Evolutionary conservation across 2,113 vertebrate genomes (phyloP).

Genomic region (Percopsis transmontana): DNA sequence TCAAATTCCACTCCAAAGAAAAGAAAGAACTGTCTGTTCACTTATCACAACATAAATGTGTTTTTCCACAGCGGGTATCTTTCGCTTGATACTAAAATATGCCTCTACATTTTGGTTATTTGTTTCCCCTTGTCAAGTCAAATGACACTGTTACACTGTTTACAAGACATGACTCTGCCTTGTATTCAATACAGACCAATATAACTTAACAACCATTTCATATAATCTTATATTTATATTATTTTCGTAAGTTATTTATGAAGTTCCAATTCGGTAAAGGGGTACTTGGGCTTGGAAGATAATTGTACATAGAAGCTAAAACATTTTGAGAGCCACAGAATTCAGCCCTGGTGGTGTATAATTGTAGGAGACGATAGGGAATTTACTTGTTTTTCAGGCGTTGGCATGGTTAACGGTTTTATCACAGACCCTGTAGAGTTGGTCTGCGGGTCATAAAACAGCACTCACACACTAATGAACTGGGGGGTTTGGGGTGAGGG

Average conservation of each 20-base stretch:
- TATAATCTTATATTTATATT: too few species aligned
- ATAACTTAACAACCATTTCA: too few species aligned
- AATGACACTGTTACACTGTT: too few species aligned
- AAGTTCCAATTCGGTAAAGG: too few species aligned
- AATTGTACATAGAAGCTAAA: too few species aligned
- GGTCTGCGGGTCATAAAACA: slow-evolving; percentile 29
- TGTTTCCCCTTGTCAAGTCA: too few species aligned
- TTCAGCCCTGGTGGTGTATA: neutral
- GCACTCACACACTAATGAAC: neutral
- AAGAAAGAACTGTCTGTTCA: slow-evolving; percentile 26
- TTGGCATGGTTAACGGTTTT: slow-evolving; percentile 40
- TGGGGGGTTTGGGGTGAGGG: neutral
- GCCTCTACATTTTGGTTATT: too few species aligned
- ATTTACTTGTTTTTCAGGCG: slow-evolving; percentile 36
- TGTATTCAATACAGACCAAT: too few species aligned
- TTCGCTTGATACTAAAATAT: neutral
- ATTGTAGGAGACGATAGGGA: slow-evolving; percentile 7
- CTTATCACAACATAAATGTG: slow-evolving; percentile 11
- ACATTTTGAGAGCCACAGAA: neutral
- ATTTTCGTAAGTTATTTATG: too few species aligned
- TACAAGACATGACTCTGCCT: too few species aligned
- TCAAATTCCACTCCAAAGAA: slow-evolving; percentile 7
- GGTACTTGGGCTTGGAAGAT: too few species aligned
- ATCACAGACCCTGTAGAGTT: slow-evolving; percentile 25
- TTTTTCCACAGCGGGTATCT: neutral